Conservation (phyloP, 35 echinoderm and acorn worm genomes). For the Eucidaris tribuloides region DNA sequence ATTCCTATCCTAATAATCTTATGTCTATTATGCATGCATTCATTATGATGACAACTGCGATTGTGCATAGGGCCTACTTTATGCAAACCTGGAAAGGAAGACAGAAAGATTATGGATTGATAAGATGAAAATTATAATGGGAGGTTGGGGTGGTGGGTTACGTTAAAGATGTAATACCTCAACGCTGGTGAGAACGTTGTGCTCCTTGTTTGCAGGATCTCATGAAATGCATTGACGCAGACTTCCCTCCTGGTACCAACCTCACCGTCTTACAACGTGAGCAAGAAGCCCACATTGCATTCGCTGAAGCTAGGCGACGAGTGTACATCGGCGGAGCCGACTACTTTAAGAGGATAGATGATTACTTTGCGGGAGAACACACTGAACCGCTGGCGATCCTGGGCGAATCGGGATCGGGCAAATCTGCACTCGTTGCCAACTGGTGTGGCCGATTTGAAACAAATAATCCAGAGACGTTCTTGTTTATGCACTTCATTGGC, state of each 20-base stretch:
- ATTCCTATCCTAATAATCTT: too few relatives aligned
- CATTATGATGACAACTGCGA: too few relatives aligned
- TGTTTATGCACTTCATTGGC: conserved; percentile 94
- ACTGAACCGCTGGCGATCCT: conserved; percentile 62
- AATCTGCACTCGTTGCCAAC: conserved; percentile 88
- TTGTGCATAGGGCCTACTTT: too few relatives aligned
- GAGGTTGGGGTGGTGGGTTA: too few relatives aligned
- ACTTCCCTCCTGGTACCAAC: conserved; percentile 85
- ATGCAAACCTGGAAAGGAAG: too few relatives aligned
- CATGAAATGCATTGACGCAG: conserved; percentile 54
- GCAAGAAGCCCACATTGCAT: conserved; percentile 76
- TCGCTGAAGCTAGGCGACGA: conserved; percentile 60
- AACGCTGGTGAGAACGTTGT: too few relatives aligned
- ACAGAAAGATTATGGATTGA: too few relatives aligned
- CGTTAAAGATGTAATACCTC: too few relatives aligned
- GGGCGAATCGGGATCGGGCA: conserved; percentile 82
- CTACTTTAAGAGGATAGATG: conserved; percentile 75
- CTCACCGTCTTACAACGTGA: conserved; percentile 66
- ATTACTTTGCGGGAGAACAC: conserved; percentile 27
- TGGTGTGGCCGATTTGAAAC: conserved; percentile 79
- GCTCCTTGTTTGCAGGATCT: conserved; percentile 86
- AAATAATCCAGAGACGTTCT: conserved; percentile 62
- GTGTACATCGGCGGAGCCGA: conserved; percentile 84
- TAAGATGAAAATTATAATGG: too few relatives aligned
- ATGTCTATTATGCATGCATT: too few relatives aligned